Conservation (phyloP, 1,140 invertebrate genomes). For the Aphaenogaster rudis region DNA sequence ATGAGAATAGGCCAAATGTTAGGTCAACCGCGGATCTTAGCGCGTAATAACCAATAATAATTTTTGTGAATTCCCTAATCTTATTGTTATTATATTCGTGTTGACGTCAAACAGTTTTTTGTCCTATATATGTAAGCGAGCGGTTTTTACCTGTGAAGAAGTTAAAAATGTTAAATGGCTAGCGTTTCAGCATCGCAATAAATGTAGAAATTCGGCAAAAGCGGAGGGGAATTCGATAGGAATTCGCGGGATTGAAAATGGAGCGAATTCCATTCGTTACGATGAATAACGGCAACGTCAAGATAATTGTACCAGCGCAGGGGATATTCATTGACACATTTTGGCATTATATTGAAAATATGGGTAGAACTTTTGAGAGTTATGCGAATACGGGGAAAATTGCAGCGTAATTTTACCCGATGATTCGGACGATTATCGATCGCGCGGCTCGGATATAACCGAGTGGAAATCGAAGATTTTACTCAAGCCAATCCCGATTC, state of each 20-base stretch:
- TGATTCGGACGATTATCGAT: constrained; percentile 40
- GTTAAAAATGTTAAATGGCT: constrained; percentile 2
- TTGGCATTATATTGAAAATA: constrained; percentile 44
- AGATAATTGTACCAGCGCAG: constrained; percentile 30
- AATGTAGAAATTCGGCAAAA: neutral
- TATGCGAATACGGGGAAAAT: constrained; percentile 36
- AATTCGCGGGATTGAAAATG: constrained; percentile 33
- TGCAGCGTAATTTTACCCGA: constrained; percentile 1
- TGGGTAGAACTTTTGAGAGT: constrained; percentile 16
- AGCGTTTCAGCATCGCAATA: neutral
- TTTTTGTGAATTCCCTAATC: too few species aligned
- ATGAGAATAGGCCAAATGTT: too few species aligned
- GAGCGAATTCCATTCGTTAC: constrained; percentile 29
- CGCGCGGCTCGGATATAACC: neutral
- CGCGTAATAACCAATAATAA: too few species aligned
- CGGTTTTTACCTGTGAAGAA: neutral
- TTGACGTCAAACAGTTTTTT: neutral
- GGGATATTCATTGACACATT: constrained; percentile 34
- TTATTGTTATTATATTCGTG: too few species aligned
- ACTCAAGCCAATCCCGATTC: constrained; percentile 25
- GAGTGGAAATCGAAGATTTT: constrained; percentile 49
- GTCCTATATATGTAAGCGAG: neutral
- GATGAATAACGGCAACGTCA: constrained; percentile 36
- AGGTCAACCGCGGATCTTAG: too few species aligned
- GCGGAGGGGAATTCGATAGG: neutral